A percentile compares a stretch with the other conserved stretches of the same genome.
Conservation (phyloP, 1,140 invertebrate genomes). For the Macrostomum lignano region DNA sequence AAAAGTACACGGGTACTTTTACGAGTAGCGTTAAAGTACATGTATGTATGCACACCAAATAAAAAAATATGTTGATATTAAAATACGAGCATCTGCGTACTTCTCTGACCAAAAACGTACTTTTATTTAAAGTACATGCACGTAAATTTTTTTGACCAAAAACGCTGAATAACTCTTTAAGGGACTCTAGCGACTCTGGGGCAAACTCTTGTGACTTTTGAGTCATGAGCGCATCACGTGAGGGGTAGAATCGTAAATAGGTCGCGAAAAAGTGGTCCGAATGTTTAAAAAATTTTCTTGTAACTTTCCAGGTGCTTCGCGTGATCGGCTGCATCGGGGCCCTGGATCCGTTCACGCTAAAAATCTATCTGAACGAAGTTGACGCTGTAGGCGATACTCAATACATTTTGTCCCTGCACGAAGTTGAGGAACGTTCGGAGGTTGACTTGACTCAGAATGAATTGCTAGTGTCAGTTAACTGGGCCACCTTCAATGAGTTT, state of each 20-base stretch:
- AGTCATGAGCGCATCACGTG: constrained; percentile 52
- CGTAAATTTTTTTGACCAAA: constrained; percentile 32
- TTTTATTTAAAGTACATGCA: too few relatives aligned
- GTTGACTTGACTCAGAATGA: constrained; percentile 2
- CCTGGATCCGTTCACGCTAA: constrained; percentile 86
- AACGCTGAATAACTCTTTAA: constrained; percentile 71
- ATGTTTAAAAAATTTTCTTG: neutral
- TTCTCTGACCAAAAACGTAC: too few relatives aligned
- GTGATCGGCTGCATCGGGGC: constrained; percentile 52
- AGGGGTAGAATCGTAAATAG: constrained; percentile 52
- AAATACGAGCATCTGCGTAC: too few relatives aligned
- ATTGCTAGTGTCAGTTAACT: constrained; percentile 5
- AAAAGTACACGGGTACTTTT: too few relatives aligned
- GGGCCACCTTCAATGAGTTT: neutral
- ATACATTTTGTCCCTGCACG: constrained; percentile 25
- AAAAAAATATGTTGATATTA: too few relatives aligned
- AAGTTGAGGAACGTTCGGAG: constrained; percentile 13
- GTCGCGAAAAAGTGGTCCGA: constrained; percentile 25
- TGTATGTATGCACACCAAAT: too few relatives aligned
- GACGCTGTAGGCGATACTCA: constrained; percentile 29
- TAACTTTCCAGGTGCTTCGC: too few relatives aligned
- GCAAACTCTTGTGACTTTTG: constrained; percentile 47
- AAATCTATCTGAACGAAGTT: constrained; percentile 62
- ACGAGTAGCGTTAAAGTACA: too few relatives aligned
- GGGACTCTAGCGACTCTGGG: constrained; percentile 64